Evolutionary conservation across 2,113 vertebrate genomes (phyloP), one percentile per base, ranked within the genome.

Genomic region (Leuciscus idus): DNA sequence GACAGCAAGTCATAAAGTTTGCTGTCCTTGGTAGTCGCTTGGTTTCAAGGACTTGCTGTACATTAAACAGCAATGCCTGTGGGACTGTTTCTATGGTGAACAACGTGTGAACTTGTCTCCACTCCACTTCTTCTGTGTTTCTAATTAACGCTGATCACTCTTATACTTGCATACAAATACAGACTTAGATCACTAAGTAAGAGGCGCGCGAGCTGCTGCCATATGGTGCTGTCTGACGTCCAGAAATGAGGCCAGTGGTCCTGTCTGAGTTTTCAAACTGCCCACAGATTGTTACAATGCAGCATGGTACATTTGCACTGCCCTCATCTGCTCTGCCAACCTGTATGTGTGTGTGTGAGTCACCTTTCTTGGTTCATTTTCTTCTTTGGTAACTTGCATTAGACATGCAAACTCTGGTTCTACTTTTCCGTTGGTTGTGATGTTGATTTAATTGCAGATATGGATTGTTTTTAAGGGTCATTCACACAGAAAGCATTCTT

Each of bases 141-240:
- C 92, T 95, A 95, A 95, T 95, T 95, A 95, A 94, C 93, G 87
- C 91, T 91, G 92, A 93, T 90, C 90, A 91, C 90, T 91, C 88
- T 92, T 92, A 91, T 92, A 84, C 91, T 86, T 92, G 92, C 93
- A 93, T 94, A 92, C 93, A 91, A 93, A 92, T 91, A 90, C 88
- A 90, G 90, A 89, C 83, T 87, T 87, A 89, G 91, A 91, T 95
- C 81, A 90, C 93, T 33, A 94, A 95, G 91, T 92, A 92, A 93
- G 93, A 93, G 90, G 81, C 72, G 89, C 89, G 93, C 90, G 75
- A 85, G 89, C 90, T 90, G 90, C 88, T 94, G 91, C 94, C 95
- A 95, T 95, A 95, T 95, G 95, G 94, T 92, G 94, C 94, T 94
- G 94, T 94, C 93, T 95, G 93, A 94, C 94, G 93, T 93, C 92